phyloP scores from a whole-genome alignment of 2,113 vertebrate genomes.

The Oncorhynchus tshawytscha region DNA sequence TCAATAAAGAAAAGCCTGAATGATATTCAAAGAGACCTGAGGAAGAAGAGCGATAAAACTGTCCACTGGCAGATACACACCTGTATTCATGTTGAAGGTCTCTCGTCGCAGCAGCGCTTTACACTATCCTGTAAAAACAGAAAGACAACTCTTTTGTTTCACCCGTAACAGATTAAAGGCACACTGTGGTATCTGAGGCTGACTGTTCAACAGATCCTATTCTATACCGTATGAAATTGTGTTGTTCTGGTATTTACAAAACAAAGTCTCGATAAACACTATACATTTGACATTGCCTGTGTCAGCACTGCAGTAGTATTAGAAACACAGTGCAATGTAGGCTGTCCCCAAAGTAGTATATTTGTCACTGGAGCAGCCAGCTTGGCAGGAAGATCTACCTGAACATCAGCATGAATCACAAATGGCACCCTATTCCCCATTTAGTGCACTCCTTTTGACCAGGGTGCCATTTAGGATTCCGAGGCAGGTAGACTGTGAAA shows the following conservation, averaged over 20 bases:
- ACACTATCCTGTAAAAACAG: conserved; percentile 42
- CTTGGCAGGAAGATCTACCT: too few relatives aligned
- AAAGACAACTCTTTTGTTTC: conserved; percentile 11
- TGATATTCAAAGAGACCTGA: neutral
- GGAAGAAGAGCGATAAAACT: neutral
- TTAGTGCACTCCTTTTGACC: too few relatives aligned
- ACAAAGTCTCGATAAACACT: neutral
- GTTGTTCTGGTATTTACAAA: neutral
- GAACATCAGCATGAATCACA: too few relatives aligned
- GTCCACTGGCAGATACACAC: conserved; percentile 17
- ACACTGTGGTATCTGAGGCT: neutral
- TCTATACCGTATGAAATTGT: too few relatives aligned
- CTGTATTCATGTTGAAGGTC: conserved; percentile 56
- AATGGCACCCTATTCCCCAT: too few relatives aligned
- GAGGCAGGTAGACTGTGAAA: conserved; percentile 24
- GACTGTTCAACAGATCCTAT: neutral
- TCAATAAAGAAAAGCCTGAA: neutral
- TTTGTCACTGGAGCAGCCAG: too few relatives aligned
- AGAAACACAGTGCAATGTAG: neutral
- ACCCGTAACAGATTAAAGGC: neutral
- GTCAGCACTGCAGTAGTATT: neutral
- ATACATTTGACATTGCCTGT: neutral
- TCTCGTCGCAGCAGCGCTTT: conserved; percentile 22
- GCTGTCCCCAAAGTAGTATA: neutral
- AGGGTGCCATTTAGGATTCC: too few relatives aligned